Conservation (phyloP, 1,140 invertebrate genomes). For the Xylocopa sonorina region DNA sequence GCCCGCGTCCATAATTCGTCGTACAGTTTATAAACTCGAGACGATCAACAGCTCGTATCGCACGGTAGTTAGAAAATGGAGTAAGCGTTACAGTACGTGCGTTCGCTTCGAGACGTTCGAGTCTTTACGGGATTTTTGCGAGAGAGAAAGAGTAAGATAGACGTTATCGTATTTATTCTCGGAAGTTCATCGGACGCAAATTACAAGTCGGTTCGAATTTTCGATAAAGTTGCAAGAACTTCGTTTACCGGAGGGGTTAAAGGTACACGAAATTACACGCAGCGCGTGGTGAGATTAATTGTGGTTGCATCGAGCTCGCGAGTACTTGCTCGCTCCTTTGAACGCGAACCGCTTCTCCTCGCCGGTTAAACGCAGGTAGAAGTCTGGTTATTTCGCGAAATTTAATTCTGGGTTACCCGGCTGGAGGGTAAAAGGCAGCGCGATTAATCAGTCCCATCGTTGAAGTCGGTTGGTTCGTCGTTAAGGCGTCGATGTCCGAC, state of each 20-base stretch:
- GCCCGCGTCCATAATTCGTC: neutral
- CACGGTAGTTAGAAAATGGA: too few relatives aligned
- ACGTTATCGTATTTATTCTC: too few relatives aligned
- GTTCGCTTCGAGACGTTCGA: neutral
- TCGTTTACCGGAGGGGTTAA: neutral
- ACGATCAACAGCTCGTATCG: too few relatives aligned
- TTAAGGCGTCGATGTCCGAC: slow-evolving; percentile 36
- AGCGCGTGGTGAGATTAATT: slow-evolving; percentile 11
- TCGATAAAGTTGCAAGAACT: neutral
- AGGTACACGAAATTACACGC: slow-evolving; percentile 6
- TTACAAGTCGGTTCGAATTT: neutral
- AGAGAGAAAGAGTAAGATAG: too few relatives aligned
- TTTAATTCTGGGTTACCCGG: slow-evolving; percentile 30
- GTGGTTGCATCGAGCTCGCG: neutral
- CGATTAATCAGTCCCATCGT: slow-evolving; percentile 29
- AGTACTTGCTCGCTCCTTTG: neutral
- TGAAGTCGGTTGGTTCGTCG: slow-evolving; percentile 5
- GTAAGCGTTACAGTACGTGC: too few relatives aligned
- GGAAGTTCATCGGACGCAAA: too few relatives aligned
- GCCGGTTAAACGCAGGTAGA: slow-evolving; percentile 20
- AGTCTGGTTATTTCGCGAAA: slow-evolving; percentile 18
- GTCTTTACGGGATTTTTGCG: too few relatives aligned
- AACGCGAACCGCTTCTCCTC: neutral
- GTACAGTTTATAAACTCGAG: too few relatives aligned
- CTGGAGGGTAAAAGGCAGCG: neutral